These are phyloP conservation scores for Cotesia glomerata DNA, from an alignment of 1,140 invertebrate species.

Conservation along the genomic window DNA sequence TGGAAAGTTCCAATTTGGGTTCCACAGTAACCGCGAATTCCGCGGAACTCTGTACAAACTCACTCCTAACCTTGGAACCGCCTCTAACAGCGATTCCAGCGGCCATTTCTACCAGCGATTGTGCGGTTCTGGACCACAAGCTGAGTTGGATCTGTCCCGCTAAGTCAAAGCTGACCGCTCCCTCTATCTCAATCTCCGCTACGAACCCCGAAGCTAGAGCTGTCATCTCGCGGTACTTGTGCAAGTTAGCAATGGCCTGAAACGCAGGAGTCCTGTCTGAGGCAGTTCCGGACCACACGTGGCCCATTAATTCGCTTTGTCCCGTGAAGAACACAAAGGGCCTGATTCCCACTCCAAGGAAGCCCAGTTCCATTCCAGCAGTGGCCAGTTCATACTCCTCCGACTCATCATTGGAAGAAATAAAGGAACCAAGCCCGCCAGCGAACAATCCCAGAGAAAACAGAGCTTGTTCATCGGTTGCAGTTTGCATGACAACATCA, in stretches of 20 bases:
- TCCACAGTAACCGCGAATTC: slow-evolving; percentile 76
- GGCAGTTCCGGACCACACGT: slow-evolving; percentile 85
- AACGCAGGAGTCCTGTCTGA: slow-evolving; percentile 84
- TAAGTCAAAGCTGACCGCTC: slow-evolving; percentile 81
- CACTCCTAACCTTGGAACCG: slow-evolving; percentile 69
- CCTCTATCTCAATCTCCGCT: slow-evolving; percentile 72
- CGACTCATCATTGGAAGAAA: slow-evolving; percentile 63
- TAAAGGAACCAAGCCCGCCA: slow-evolving; percentile 74
- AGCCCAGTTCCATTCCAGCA: slow-evolving; percentile 83
- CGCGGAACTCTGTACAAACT: slow-evolving; percentile 73
- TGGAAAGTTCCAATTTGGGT: slow-evolving; percentile 75
- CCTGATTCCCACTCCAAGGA: slow-evolving; percentile 79
- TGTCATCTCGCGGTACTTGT: slow-evolving; percentile 76
- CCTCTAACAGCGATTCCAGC: slow-evolving; percentile 75
- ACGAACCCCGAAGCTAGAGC: slow-evolving; percentile 78
- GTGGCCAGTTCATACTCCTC: slow-evolving; percentile 69
- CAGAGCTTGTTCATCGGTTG: slow-evolving; percentile 60
- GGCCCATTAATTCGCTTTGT: slow-evolving; percentile 85
- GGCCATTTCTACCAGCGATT: slow-evolving; percentile 79
- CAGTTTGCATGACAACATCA: slow-evolving; percentile 71
- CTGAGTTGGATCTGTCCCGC: slow-evolving; percentile 85
- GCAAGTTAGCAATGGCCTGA: slow-evolving; percentile 75
- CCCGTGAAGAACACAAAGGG: slow-evolving; percentile 87
- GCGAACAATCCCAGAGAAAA: slow-evolving; percentile 80
- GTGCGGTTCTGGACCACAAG: slow-evolving; percentile 86